These are phyloP conservation scores for Protodeltote pygarga DNA, from an alignment of 2,888 invertebrate species.

Conservation along the genomic window DNA sequence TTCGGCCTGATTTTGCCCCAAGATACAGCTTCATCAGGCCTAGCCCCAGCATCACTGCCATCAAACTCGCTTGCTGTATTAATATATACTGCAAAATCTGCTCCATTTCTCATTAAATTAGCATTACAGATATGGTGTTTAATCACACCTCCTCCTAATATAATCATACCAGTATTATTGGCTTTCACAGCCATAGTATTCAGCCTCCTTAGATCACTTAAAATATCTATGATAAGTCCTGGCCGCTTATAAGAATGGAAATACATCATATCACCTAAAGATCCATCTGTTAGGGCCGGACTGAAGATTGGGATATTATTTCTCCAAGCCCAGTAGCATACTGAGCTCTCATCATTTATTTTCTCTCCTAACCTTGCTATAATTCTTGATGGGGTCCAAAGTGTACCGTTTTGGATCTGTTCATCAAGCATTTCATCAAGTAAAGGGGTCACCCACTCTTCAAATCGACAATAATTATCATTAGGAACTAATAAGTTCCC, in stretches of 20 bases:
- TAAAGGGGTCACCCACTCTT: conserved; percentile 98
- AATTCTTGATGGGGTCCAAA: conserved; percentile 94
- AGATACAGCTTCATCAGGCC: conserved; percentile 99
- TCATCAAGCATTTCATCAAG: conserved; percentile 96
- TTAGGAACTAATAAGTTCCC: conserved; percentile 98
- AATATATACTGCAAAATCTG: conserved; percentile 97
- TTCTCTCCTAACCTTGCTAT: conserved; percentile 93
- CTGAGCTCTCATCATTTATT: conserved; percentile 96
- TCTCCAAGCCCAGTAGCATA: conserved; percentile 98
- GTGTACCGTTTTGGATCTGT: conserved; percentile 90
- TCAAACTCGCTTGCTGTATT: conserved; percentile 99
- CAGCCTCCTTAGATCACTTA: conserved; percentile 95
- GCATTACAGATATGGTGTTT: conserved; percentile 99
- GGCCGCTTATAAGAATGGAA: conserved; percentile 98
- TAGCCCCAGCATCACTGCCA: conserved; percentile 98
- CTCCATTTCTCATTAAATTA: conserved; percentile 99
- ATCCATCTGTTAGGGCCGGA: conserved; percentile 99
- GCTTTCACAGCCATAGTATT: conserved; percentile 98
- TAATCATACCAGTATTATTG: conserved; percentile 97
- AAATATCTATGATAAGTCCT: conserved; percentile 96
- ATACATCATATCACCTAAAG: conserved; percentile 99
- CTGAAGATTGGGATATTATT: conserved; percentile 99
- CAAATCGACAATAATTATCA: conserved; percentile 98
- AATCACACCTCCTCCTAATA: conserved; percentile 98
- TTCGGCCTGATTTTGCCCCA: conserved; percentile 98